Conservation (phyloP, 1,140 invertebrate species). For the Cheumatopsyche charites region DNA sequence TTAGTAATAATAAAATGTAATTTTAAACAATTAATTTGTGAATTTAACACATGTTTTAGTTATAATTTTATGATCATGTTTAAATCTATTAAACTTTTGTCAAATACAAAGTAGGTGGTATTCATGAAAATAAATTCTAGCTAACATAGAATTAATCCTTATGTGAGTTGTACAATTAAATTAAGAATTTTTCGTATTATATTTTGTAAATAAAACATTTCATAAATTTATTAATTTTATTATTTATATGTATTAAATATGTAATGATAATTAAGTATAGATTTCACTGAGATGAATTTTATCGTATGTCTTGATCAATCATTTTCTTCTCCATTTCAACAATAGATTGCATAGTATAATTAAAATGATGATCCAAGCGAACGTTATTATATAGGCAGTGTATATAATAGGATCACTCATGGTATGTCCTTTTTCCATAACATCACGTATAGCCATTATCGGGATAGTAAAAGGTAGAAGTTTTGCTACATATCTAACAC, state of each 20-base stretch:
- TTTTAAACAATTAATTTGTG: no score
- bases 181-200: no score
- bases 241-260: neutral
- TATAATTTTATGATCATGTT: no score
- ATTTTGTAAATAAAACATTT: no score
- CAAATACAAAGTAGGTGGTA: no score
- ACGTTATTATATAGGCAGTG: conserved; percentile 64
- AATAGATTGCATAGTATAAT: conserved; percentile 57
- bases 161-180: no score
- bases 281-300: neutral
- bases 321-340: conserved; percentile 55
- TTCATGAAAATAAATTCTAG: no score
- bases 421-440: conserved; percentile 67
- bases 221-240: neutral
- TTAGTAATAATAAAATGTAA: no score
- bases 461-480: conserved; percentile 72
- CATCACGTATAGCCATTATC: conserved; percentile 66
- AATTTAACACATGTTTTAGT: no score
- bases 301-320: neutral
- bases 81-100: no score
- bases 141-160: no score
- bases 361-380: conserved; percentile 62
- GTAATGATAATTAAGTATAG: neutral
- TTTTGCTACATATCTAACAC: conserved; percentile 63
- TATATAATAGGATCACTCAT: conserved; percentile 64